Base-by-base conservation (phyloP, 2,888 invertebrate species). In the Venustoraphidia nigricollis region DNA sequence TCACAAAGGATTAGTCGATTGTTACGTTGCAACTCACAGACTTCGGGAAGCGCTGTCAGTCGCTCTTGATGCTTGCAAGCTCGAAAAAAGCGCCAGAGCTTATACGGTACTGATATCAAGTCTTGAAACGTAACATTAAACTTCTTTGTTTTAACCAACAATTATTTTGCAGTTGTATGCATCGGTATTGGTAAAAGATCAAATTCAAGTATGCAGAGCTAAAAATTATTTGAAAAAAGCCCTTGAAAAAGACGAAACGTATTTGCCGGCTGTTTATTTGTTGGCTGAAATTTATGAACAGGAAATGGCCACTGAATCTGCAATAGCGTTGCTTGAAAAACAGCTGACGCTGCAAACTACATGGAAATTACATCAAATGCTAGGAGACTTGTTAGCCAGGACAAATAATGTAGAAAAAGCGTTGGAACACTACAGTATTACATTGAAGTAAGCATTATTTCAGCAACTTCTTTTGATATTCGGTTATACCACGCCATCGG, bases 1-100 rank as follows among this genome's bases (percentile, higher is more conserved):
- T 1, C 81, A 87, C 60, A 80, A 83, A 64, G 85, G 85, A n/a
- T 62, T 88, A 34, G 80, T 85, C 2, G 81, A 83, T 54, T 80
- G 82, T 60, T 85, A 85, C 58, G 65, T 83, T 39, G 77, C 77
- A 2, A 69, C 77, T 60, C 76, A 79, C 54, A 70, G 85, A 47
- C 65, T 77, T 34, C 70, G 82, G 58, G 88, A 88, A 59, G 88
- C 87, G 0, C 72, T 82, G 10, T 75, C 78, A 10, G 75, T 81
- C 59, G 85, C 86, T 1, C 75, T 77, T 13, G 75, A 76, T 61
- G 81, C 83, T 44, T 80, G 83, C 48, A 81, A 82, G 57, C 76
- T 86, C 44, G 82, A 82, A 27, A 79, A 81, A 52, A 81, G 77
- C 45, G 79, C 87, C 0, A 70, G 86, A 57, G 78, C 83, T 52